Evolutionary conservation across 2,113 vertebrate genomes (phyloP).

Genomic region (Alaudala cheleensis): DNA sequence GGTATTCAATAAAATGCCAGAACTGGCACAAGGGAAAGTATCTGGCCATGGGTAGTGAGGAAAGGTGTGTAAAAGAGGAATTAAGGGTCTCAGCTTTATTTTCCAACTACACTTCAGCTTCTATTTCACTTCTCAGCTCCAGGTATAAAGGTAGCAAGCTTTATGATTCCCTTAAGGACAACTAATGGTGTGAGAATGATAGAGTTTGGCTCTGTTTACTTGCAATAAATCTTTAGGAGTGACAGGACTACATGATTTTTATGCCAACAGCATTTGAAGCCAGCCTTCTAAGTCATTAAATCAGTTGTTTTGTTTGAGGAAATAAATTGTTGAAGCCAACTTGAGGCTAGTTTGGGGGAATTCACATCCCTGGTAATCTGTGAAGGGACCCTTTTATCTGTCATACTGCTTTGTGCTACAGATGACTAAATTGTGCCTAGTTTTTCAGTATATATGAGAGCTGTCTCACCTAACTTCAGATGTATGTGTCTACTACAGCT

Average conservation of each 20-base stretch:
- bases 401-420: background rate
- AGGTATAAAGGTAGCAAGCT: slow-evolving; percentile 26
- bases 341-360: slow-evolving; percentile 7
- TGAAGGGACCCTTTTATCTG: slow-evolving; percentile 5
- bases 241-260: background rate
- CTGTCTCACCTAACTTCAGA: background rate
- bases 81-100: slow-evolving; percentile 1
- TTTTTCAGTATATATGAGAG: background rate
- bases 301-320: slow-evolving; percentile 40
- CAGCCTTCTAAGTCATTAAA: slow-evolving; percentile 12
- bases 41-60: background rate
- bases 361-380: slow-evolving; percentile 2
- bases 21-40: background rate
- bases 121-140: slow-evolving; percentile 20
- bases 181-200: background rate
- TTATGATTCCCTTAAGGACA: slow-evolving; percentile 41
- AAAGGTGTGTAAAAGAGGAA: background rate
- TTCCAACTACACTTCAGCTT: slow-evolving; percentile 14
- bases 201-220: slow-evolving; percentile 20
- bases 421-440: background rate
- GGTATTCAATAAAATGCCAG: background rate
- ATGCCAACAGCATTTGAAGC: background rate
- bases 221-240: slow-evolving; percentile 27
- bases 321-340: slow-evolving; percentile 41
- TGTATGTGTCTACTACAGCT: background rate